Evolutionary conservation across 2,888 invertebrate genomes (phyloP).

Genomic region (Nephrocerus scutellatus): DNA sequence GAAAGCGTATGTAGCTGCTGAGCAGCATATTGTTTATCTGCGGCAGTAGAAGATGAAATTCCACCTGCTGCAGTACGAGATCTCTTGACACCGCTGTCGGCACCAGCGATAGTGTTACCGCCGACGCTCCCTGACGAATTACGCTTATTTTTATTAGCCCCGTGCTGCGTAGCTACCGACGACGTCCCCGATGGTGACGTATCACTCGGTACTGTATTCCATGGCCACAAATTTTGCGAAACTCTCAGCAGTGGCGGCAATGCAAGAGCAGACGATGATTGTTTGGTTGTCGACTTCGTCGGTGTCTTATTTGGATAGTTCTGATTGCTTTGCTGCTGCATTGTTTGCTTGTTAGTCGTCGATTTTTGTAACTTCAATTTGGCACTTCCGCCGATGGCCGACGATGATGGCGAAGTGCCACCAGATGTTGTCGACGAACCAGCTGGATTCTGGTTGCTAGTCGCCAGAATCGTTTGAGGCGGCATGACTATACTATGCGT

Average conservation of each 20-base stretch:
- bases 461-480: conserved; percentile 41
- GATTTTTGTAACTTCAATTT: conserved; percentile 14
- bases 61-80: conserved; percentile 5
- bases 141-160: conserved; percentile 15
- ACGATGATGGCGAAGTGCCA: conserved; percentile 8
- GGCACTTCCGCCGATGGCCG: conserved; percentile 13
- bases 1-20: conserved; percentile 18
- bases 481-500: conserved; percentile 35
- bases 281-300: conserved; percentile 23
- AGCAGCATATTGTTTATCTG: conserved; percentile 11
- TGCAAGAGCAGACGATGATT: conserved; percentile 11
- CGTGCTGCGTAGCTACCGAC: too few species aligned
- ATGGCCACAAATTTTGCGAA: conserved; percentile 18
- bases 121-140: conserved; percentile 8
- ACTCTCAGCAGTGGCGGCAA: conserved; percentile 12
- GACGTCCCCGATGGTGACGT: conserved; percentile 12
- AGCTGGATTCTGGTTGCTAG: conserved; percentile 27
- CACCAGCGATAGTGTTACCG: conserved; percentile 2
- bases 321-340: not conserved
- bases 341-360: conserved; percentile 8
- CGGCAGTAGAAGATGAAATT: conserved; percentile 14
- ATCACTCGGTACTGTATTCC: too few species aligned
- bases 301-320: conserved; percentile 11
- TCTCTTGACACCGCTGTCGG: conserved; percentile 8
- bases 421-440: conserved; percentile 26